phyloP scores from a whole-genome alignment of 2,888 invertebrate species.

The Pachliopta kotzebuea region DNA sequence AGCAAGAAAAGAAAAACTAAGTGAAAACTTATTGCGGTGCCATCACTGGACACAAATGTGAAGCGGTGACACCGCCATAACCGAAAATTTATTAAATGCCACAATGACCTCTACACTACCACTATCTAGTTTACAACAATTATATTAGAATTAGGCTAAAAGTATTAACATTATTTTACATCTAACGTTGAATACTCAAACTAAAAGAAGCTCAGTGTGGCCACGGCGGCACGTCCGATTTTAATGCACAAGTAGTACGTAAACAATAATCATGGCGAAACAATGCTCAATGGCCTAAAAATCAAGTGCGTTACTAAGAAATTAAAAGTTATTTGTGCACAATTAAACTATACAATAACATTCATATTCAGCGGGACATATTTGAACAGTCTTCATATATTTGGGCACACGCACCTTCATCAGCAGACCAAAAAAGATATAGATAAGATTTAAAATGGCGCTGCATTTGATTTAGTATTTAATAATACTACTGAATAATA shows the following conservation, averaged over 20 bases:
- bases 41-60: background rate
- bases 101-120: conserved; percentile 19
- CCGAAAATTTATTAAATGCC: conserved; percentile 30
- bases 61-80: conserved; percentile 39
- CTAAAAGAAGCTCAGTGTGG: background rate
- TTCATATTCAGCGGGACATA: too few species aligned
- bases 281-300: background rate
- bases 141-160: conserved; percentile 30
- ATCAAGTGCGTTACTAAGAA: too few species aligned
- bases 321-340: too few species aligned
- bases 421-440: too few species aligned
- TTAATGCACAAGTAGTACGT: background rate
- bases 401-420: too few species aligned
- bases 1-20: conserved; percentile 1
- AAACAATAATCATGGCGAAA: background rate
- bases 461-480: too few species aligned
- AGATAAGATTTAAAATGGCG: too few species aligned
- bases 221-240: background rate
- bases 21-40: background rate
- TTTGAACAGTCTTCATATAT: too few species aligned
- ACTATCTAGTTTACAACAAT: conserved; percentile 35
- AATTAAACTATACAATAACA: too few species aligned
- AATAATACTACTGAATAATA: too few species aligned
- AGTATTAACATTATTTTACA: conserved; percentile 29
- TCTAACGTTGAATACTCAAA: conserved; percentile 24